Percentiles rank a stretch among this genome's conserved stretches.
These are phyloP conservation scores for Phymanthus crucifer DNA, from an alignment of 92 coral and sea anemone genomes.

Conservation along the genomic window DNA sequence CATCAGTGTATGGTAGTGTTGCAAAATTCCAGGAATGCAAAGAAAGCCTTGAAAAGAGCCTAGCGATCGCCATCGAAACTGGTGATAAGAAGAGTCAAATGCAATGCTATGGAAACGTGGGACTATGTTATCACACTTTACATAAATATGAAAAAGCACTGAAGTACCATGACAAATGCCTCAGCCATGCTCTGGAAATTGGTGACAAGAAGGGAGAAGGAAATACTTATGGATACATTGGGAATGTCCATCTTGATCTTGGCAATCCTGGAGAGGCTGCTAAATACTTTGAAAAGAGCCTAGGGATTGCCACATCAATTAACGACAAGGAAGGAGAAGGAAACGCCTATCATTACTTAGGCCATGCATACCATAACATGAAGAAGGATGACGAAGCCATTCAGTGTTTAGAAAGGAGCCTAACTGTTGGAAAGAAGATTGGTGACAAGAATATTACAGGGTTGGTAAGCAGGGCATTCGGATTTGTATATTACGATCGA, in stretches of 20 bases:
- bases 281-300: not conserved
- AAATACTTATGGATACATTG: not conserved
- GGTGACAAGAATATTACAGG: not conserved
- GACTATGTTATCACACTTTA: not conserved
- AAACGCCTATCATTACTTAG: not conserved
- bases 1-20: not conserved
- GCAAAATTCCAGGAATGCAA: not conserved
- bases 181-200: not conserved
- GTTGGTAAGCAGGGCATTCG: no score
- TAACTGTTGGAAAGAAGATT: not conserved
- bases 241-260: not conserved
- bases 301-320: not conserved
- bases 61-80: not conserved
- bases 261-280: not conserved
- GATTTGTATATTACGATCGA: no score
- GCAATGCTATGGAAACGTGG: not conserved
- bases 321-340: slow-evolving; percentile 2
- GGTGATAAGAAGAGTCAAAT: not conserved
- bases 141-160: not conserved
- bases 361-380: not conserved
- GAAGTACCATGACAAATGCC: not conserved
- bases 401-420: not conserved
- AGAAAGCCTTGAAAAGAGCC: not conserved
- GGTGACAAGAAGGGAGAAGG: not conserved
- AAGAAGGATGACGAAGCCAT: slow-evolving; percentile 1